These are phyloP conservation scores for Acyrthosiphon pisum DNA, from an alignment of 1,140 invertebrate species.

Conservation along the genomic window DNA sequence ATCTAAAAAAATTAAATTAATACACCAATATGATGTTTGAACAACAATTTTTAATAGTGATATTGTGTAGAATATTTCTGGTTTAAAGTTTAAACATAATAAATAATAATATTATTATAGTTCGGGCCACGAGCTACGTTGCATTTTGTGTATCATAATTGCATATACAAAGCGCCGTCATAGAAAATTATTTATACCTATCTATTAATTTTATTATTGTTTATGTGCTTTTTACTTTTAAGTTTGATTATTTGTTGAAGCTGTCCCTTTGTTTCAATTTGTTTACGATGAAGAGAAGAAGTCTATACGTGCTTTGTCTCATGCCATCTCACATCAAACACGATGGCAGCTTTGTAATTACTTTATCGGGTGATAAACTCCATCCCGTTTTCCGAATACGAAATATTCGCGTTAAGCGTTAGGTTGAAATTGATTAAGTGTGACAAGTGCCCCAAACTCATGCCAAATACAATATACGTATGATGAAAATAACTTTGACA, in stretches of 20 bases:
- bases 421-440: slow-evolving; percentile 10
- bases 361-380: neutral
- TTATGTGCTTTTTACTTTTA: neutral
- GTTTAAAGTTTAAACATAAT: neutral
- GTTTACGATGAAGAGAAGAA: neutral
- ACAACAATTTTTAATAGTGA: neutral
- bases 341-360: slow-evolving; percentile 14
- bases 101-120: neutral
- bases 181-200: neutral
- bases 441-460: neutral
- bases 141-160: neutral
- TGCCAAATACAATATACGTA: neutral
- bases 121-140: neutral
- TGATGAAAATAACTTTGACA: neutral
- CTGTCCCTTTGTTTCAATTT: neutral
- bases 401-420: neutral
- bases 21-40: neutral
- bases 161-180: neutral
- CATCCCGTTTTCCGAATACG: neutral
- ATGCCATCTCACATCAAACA: neutral
- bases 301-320: neutral
- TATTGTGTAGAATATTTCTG: neutral
- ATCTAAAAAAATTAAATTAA: neutral
- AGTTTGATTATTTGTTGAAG: neutral
- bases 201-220: slow-evolving; percentile 5